Percentiles rank a stretch among this genome's conserved stretches.
Conservation (phyloP, 2,113 vertebrate genomes). For the Dryoscopus gambensis region DNA sequence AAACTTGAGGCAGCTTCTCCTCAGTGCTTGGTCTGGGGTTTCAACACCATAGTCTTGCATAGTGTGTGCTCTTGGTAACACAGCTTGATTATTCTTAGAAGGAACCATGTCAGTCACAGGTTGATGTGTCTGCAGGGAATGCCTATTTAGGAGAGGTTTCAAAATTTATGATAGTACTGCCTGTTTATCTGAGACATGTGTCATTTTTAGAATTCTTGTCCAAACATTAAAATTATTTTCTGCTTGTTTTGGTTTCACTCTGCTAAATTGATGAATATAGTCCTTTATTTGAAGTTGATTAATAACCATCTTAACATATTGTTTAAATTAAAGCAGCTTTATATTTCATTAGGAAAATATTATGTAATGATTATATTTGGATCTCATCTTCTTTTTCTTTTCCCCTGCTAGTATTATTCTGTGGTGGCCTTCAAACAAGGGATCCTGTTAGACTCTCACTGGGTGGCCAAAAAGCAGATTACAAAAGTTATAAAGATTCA, state of each 20-base stretch:
- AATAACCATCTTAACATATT: background rate
- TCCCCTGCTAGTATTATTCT: constrained; percentile 31
- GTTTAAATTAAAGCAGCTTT: constrained; percentile 2
- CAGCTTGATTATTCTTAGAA: background rate
- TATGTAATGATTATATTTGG: constrained; percentile 40
- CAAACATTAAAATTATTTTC: background rate
- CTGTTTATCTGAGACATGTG: background rate
- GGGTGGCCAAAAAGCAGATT: constrained; percentile 70
- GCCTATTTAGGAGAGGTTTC: background rate
- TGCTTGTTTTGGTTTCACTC: background rate
- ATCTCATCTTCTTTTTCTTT: constrained; percentile 33
- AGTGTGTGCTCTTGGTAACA: background rate
- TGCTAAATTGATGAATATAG: background rate
- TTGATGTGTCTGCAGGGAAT: background rate
- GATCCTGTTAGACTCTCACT: constrained; percentile 64
- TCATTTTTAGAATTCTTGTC: background rate
- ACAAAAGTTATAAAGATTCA: constrained; percentile 57
- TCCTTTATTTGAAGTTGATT: background rate
- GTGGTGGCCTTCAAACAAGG: constrained; percentile 64
- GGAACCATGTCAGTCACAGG: fast-evolving
- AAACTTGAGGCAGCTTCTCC: background rate
- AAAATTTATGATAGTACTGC: background rate
- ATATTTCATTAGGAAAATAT: constrained; percentile 47
- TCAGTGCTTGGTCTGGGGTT: fast-evolving
- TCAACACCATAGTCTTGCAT: background rate